Evolutionary conservation across 2,888 invertebrate genomes (phyloP).

Genomic region (Caenorhabditis afra): DNA sequence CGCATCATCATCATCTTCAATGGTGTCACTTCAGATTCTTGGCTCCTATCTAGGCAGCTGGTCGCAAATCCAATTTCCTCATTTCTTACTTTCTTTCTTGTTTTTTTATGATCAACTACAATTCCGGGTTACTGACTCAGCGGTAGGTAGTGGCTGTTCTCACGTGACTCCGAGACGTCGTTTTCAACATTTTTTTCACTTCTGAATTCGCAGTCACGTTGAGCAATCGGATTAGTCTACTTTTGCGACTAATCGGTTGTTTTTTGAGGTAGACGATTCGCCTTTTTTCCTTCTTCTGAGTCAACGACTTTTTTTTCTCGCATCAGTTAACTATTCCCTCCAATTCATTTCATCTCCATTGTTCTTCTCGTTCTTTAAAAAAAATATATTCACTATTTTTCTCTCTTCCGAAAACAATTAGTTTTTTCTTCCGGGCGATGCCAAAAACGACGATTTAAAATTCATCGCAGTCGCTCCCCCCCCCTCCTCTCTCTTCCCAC

Average conservation of each 20-base stretch:
- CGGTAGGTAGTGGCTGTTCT: slow-evolving; percentile 3
- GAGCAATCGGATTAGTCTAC: slow-evolving; percentile 46
- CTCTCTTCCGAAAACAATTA: no score
- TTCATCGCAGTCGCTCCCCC: background rate
- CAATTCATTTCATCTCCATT: slow-evolving; percentile 12
- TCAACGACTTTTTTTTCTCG: slow-evolving; percentile 19
- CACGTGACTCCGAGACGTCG: background rate
- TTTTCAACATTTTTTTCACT: slow-evolving; percentile 7
- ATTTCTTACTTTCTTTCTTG: slow-evolving; percentile 12
- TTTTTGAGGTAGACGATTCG: background rate
- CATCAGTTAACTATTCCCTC: slow-evolving; percentile 1
- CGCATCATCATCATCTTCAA: slow-evolving; percentile 1
- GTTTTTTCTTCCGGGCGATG: background rate
- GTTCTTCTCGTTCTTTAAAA: background rate
- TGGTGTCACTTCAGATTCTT: slow-evolving; percentile 1
- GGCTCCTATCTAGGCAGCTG: slow-evolving; percentile 6
- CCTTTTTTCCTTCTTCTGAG: slow-evolving; percentile 14
- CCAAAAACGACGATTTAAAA: slow-evolving; percentile 1
- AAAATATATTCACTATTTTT: slow-evolving; percentile 11
- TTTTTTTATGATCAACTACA: slow-evolving; percentile 21
- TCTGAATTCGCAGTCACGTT: slow-evolving; percentile 12
- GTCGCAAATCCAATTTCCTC: slow-evolving; percentile 16
- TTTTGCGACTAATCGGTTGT: slow-evolving; percentile 34
- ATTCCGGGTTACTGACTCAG: slow-evolving; percentile 27
- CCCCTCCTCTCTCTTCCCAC: background rate